Percentiles rank a stretch among this genome's conserved stretches.
phyloP scores from a whole-genome alignment of 2,113 vertebrate genomes.

The Catagonus wagneri region DNA sequence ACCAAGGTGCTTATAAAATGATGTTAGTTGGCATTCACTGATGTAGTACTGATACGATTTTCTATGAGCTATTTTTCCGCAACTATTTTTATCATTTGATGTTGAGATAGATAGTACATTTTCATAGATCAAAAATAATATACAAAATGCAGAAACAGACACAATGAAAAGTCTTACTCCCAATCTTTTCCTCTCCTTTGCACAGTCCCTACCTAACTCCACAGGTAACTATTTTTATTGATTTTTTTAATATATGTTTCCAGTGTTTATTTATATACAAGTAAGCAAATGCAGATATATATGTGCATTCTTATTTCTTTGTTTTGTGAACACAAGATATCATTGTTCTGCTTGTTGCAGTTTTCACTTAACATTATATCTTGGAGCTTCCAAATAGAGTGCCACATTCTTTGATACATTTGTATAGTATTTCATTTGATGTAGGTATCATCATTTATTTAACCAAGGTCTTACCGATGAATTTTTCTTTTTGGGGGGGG shows the following conservation, averaged over 20 bases:
- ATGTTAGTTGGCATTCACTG: constrained; percentile 28
- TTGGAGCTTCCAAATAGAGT: neutral
- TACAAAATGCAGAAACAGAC: neutral
- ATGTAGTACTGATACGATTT: neutral
- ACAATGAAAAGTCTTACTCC: neutral
- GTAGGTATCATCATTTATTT: neutral
- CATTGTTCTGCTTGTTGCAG: neutral
- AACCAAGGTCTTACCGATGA: neutral
- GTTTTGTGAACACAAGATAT: neutral
- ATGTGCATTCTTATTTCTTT: neutral
- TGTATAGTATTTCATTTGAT: neutral
- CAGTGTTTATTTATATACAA: neutral
- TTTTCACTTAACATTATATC: neutral
- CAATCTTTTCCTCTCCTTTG: neutral
- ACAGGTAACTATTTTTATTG: neutral
- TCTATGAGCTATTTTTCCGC: constrained; percentile 37
- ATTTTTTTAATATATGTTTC: neutral
- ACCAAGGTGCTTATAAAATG: constrained; percentile 23
- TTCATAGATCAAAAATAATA: constrained; percentile 38
- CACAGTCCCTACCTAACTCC: neutral
- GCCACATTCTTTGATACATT: neutral
- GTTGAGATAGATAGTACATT: constrained; percentile 17
- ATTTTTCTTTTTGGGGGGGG: neutral
- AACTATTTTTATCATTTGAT: constrained; percentile 23
- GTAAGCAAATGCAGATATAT: neutral